A percentile compares a stretch with the other conserved stretches of the same genome.
Evolutionary conservation across 2,888 invertebrate species (phyloP).

Genomic region (Lasioglossum oenotherae): DNA sequence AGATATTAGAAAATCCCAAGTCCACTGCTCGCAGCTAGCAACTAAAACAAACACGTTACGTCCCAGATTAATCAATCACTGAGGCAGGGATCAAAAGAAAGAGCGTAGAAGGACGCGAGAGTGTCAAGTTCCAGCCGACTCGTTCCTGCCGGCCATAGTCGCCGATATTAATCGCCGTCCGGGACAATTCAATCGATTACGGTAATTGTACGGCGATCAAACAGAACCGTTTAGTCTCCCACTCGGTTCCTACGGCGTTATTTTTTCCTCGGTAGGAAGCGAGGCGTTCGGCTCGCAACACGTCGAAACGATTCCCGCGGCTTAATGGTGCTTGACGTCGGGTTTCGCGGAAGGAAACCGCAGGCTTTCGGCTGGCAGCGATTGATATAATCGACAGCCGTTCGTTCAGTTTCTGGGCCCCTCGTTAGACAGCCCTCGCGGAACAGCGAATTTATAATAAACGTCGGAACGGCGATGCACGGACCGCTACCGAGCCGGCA

Average conservation of each 20-base stretch:
- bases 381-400: constrained; percentile 62
- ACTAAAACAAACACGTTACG: not conserved
- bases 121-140: not conserved
- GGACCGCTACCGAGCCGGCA: constrained; percentile 56
- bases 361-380: constrained; percentile 27
- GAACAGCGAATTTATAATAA: constrained; percentile 76
- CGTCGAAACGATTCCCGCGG: not conserved
- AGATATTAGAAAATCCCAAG: not conserved
- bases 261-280: constrained; percentile 3
- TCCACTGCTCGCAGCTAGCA: not conserved
- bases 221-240: not conserved
- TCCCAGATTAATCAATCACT: not conserved
- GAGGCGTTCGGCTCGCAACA: not conserved
- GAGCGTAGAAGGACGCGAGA: not conserved
- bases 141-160: not conserved
- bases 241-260: not conserved
- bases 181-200: constrained; percentile 35
- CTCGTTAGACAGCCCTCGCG: constrained; percentile 66
- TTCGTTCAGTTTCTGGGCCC: constrained; percentile 35
- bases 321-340: constrained; percentile 26
- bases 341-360: constrained; percentile 35
- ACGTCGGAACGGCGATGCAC: constrained; percentile 52
- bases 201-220: not conserved
- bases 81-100: not conserved
- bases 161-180: not conserved